Base-by-base conservation (phyloP, 1,140 invertebrate species). In the Phthorimaea operculella region DNA sequence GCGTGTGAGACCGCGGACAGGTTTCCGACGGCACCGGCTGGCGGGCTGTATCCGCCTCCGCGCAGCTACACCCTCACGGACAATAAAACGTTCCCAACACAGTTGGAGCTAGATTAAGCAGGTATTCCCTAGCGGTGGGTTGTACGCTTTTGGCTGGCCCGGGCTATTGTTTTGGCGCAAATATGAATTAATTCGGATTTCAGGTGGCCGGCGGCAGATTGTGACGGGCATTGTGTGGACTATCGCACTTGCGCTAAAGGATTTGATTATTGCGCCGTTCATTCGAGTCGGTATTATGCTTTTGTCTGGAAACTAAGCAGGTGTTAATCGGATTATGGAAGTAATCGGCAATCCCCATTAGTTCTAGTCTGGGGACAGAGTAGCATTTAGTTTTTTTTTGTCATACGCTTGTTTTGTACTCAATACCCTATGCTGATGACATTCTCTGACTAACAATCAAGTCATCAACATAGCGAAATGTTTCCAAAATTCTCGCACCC, bases 171-270 rank as follows among this genome's bases (percentile, higher is more conserved):
- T 72, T 60, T 54, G 54, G 54, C 62, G 66, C 60, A 58, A 69
- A 69, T 75, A 64, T 69, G 71, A 75, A 72, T 77, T 79, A 75
- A 75, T 74, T 57, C 67, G 72, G 68, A 71, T 75, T 71, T 70
- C 72, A 76, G 73, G 71, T 76, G 16, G 44, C 44, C 44, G 44
- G 42, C 42, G 14, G 44, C 11, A 14, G 11, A 15, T 47, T 11
- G 15, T 15, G 44, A 47, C 44, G 44, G 44, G 7, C n/a, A 47
- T 47, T 47, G 44, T 47, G 44, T 47, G 16, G 14, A 47, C 44
- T 39, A 39, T 39, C 44, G 44, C 44, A 47, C 15, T 47, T 16
- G 16, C 36, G 36, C 36, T 47, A 47, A 17, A 17, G 44, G 44
- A 47, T 47, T 47, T n/a, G 44, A 47, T 16, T 47, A 39, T 47